Percentiles rank a stretch among this genome's conserved stretches.
Conservation (phyloP, 2,113 vertebrate genomes). For the Pelodiscus sinensis region DNA sequence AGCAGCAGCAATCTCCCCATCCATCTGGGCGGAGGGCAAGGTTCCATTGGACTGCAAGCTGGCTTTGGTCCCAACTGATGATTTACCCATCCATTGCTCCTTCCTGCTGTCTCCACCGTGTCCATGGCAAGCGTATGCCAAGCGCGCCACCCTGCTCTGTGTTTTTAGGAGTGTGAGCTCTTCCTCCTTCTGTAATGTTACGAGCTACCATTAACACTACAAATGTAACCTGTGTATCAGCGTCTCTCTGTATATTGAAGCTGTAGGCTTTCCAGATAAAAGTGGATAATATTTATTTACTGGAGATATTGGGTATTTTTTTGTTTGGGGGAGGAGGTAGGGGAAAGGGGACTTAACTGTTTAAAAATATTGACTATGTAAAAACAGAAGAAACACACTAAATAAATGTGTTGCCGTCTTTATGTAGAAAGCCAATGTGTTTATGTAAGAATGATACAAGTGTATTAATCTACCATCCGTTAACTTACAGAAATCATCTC, state of each 20-base stretch:
- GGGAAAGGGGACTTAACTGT: slow-evolving; percentile 54
- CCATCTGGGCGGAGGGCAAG: neutral
- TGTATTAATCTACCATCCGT: slow-evolving; percentile 59
- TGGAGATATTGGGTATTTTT: slow-evolving; percentile 69
- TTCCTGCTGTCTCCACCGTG: neutral
- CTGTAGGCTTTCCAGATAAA: slow-evolving; percentile 66
- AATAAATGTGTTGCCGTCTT: slow-evolving; percentile 36
- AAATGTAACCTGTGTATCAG: slow-evolving; percentile 18
- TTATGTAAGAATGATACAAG: slow-evolving; percentile 22
- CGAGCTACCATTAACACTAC: slow-evolving; percentile 39
- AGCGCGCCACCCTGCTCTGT: slow-evolving; percentile 21
- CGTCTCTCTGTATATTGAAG: slow-evolving; percentile 60
- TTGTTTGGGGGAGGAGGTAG: slow-evolving; percentile 54
- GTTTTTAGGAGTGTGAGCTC: slow-evolving; percentile 48
- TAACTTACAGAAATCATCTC: slow-evolving; percentile 79
- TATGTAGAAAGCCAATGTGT: slow-evolving; percentile 41
- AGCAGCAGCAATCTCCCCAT: fast-evolving
- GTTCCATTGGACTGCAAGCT: neutral
- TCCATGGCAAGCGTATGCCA: neutral
- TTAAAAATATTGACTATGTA: slow-evolving; percentile 55
- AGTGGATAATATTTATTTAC: slow-evolving; percentile 75
- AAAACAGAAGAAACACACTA: slow-evolving; percentile 51
- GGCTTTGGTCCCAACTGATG: neutral
- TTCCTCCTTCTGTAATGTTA: neutral
- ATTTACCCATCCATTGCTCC: neutral